Base-by-base conservation (phyloP, 2,113 vertebrate genomes). In the Gymnobelideus leadbeateri region DNA sequence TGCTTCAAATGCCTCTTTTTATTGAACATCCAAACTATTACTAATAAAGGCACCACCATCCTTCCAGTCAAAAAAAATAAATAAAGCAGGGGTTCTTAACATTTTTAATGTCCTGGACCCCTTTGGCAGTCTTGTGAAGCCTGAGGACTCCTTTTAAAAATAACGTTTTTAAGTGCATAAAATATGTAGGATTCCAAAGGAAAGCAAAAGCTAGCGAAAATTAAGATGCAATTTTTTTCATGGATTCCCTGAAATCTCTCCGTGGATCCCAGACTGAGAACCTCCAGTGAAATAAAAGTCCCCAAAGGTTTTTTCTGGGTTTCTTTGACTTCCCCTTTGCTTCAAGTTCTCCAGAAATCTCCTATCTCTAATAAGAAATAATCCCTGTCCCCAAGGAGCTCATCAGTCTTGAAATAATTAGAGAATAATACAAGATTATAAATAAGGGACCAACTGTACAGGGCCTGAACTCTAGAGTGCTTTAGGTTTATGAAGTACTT, bases 301-400 rank as follows among this genome's bases (percentile, higher is more conserved):
- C 14, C 31, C 31, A 77, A 77, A 68, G 31, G 3, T 3, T n/a
- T 68, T 57, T 7, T 24, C 54, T 55, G 54, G 25, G 10, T 77
- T n/a, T 77, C 11, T 89, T 95, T 55, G 50, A 3, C 50, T 21
- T 16, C 23, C 90, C n/a, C 8, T 51, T 31, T 51, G 61, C 25
- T 96, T 95, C 47, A 95, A 90, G 91, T 91, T 25, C 93, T 89
- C 61, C 91, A 61, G 57, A 94, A 96, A 50, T 68, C 93, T 90
- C 50, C 19, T 50, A 19, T 90, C 89, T 92, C 91, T 92, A 31
- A 89, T 92, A 54, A 95, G 55, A 47, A 47, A 54, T 54, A 37
- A 31, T 93, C 57, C 94, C 51, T 91, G 26, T 46, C 25, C 26
- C 89, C 11, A 77, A 46, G 46, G 55, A 94, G 46, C 14, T 90